Base-by-base conservation (phyloP, 2,113 vertebrate species). In the Numida meleagris region DNA sequence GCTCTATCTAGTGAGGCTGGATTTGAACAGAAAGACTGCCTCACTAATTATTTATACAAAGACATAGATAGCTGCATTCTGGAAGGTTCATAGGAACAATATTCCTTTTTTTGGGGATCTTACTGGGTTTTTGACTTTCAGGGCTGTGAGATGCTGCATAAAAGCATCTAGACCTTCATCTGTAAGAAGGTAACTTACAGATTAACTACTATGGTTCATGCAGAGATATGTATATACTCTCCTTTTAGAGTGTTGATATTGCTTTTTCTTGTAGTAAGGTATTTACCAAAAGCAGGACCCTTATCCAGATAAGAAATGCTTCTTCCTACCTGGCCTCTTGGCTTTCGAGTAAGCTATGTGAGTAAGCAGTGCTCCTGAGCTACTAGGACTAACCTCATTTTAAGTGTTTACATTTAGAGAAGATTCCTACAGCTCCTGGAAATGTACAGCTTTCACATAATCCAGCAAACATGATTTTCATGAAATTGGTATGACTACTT, bases 1-100 rank as follows among this genome's bases (percentile, higher is more conserved):
- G 51, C 59, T 92, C 82, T 93, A 83, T 93, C 94, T 85, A 89
- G 73, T 77, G 93, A 77, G 59, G 72, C n/a, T 96, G 86, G 77
- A 82, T 91, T 89, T 94, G 97, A 96, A 94, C 70, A 94, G 79
- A 95, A 93, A 94, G 63, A 73, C 65, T 94, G 53, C 53, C 86
- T 92, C 66, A 75, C 75, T 93, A 94, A 91, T 95, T 93, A 94
- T 95, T 97, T 97, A 86, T 73, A 94, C 79, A 89, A 96, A 94
- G 82, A 75, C 81, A 87, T 93, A 96, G 65, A 95, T 51, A 91
- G 80, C 63, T 82, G 46, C 58, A 46, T 92, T 95, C 82, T 96
- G 51, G 50, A 79, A 86, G 62, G 50, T 93, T 96, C 33, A 8
- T 79, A 78, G 72, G 61, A 94, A 83, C n/a, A 57, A 19, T 36